phyloP scores from a whole-genome alignment of 2,888 invertebrate genomes.

The Troides aeacus region DNA sequence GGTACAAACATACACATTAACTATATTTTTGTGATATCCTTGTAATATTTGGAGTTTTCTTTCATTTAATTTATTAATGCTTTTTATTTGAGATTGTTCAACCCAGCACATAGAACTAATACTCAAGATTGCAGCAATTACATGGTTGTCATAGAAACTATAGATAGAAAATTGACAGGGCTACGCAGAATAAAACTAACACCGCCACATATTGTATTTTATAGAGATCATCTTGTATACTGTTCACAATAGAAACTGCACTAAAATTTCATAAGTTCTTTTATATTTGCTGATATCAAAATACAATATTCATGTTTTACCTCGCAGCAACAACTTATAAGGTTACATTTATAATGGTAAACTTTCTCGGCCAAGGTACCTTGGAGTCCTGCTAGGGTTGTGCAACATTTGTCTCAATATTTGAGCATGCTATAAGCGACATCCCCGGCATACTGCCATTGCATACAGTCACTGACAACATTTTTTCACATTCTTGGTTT shows the following conservation, averaged over 20 bases:
- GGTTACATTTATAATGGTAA: slow-evolving; percentile 39
- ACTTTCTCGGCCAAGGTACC: slow-evolving; percentile 40
- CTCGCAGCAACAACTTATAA: slow-evolving; percentile 29
- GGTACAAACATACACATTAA: slow-evolving; percentile 63
- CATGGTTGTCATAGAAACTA: slow-evolving; percentile 24
- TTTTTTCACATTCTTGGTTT: slow-evolving; percentile 76
- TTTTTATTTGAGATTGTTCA: slow-evolving; percentile 57
- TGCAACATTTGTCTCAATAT: slow-evolving; percentile 65
- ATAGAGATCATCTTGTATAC: slow-evolving; percentile 39
- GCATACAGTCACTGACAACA: slow-evolving; percentile 76
- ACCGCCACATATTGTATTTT: slow-evolving; percentile 35
- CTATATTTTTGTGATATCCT: slow-evolving; percentile 64
- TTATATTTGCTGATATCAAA: slow-evolving; percentile 33
- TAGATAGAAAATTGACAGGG: slow-evolving; percentile 23
- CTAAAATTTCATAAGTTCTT: slow-evolving; percentile 33
- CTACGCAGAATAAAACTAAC: slow-evolving; percentile 30
- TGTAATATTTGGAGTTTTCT: slow-evolving; percentile 72
- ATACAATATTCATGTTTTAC: slow-evolving; percentile 34
- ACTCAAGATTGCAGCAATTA: slow-evolving; percentile 16
- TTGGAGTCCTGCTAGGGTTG: slow-evolving; percentile 63
- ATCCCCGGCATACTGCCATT: slow-evolving; percentile 61
- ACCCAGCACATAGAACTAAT: slow-evolving; percentile 50
- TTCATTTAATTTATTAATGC: slow-evolving; percentile 53
- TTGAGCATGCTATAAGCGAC: slow-evolving; percentile 73
- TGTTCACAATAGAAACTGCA: slow-evolving; percentile 38